Conservation (phyloP, 2,113 vertebrate genomes). For the Scytalopus superciliaris region DNA sequence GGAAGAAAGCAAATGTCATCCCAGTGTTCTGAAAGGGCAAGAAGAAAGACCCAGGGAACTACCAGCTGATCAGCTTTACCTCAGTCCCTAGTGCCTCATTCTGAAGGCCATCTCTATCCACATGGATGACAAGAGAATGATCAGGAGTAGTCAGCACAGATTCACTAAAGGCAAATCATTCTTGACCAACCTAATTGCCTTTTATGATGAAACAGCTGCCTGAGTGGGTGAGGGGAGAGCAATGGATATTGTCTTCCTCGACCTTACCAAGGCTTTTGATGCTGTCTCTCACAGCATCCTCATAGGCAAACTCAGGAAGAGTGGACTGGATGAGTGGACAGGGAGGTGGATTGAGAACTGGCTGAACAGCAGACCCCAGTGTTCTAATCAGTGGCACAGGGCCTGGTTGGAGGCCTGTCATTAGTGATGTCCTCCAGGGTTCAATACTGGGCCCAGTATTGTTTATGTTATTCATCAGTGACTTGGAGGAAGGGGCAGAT, state of each 20-base stretch:
- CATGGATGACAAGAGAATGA: background rate
- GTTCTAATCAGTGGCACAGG: background rate
- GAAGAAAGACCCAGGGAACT: background rate
- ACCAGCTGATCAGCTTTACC: background rate
- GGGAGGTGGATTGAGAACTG: background rate
- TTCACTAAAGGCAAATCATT: background rate
- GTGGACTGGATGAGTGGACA: background rate
- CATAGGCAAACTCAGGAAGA: background rate
- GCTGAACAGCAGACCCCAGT: background rate
- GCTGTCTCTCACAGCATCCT: background rate
- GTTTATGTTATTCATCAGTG: background rate
- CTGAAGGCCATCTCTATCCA: background rate
- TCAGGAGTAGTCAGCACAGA: fast-evolving
- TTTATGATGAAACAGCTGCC: background rate
- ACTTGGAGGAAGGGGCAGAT: background rate
- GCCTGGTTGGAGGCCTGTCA: background rate
- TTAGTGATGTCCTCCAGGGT: background rate
- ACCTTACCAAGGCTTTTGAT: background rate
- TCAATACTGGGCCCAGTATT: background rate
- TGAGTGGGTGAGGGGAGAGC: background rate
- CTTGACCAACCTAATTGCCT: background rate
- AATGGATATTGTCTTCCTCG: background rate
- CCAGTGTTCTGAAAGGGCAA: background rate
- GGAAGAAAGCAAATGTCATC: background rate
- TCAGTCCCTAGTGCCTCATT: background rate